Evolutionary conservation across 2,113 vertebrate genomes (phyloP).

Genomic region (Anser cygnoides): DNA sequence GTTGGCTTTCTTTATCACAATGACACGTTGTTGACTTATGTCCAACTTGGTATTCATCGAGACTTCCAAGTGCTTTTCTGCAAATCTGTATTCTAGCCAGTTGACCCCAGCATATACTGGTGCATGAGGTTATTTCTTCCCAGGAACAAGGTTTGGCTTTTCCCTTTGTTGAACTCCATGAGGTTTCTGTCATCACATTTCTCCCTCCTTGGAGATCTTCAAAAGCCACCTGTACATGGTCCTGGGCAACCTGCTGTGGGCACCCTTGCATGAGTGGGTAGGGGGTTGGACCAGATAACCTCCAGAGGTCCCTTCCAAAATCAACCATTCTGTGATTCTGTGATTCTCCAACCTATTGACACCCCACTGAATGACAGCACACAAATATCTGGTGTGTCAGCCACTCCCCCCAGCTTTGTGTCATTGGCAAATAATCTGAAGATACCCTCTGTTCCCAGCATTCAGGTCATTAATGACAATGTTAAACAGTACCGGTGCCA

Average conservation of each 20-base stretch:
- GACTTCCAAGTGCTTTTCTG: background rate
- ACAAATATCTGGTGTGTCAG: background rate
- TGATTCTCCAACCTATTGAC: background rate
- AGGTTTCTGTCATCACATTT: background rate
- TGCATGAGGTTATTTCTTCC: background rate
- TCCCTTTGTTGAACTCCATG: background rate
- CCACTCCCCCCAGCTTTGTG: background rate
- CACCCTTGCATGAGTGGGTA: background rate
- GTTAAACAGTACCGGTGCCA: background rate
- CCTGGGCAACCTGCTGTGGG: background rate
- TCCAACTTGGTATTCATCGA: background rate
- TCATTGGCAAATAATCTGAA: background rate
- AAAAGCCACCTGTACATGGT: background rate
- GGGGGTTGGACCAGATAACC: background rate
- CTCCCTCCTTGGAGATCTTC: background rate
- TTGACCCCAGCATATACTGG: background rate
- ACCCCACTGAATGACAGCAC: background rate
- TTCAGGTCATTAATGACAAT: background rate
- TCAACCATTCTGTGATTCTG: background rate
- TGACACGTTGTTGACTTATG: background rate
- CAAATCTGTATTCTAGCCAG: background rate
- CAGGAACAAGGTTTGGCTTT: background rate
- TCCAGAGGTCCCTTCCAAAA: background rate
- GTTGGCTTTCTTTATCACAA: background rate
- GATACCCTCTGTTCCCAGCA: background rate